Evolutionary conservation across 2,888 invertebrate species (phyloP).

Genomic region (Dicranocentrus wangi): DNA sequence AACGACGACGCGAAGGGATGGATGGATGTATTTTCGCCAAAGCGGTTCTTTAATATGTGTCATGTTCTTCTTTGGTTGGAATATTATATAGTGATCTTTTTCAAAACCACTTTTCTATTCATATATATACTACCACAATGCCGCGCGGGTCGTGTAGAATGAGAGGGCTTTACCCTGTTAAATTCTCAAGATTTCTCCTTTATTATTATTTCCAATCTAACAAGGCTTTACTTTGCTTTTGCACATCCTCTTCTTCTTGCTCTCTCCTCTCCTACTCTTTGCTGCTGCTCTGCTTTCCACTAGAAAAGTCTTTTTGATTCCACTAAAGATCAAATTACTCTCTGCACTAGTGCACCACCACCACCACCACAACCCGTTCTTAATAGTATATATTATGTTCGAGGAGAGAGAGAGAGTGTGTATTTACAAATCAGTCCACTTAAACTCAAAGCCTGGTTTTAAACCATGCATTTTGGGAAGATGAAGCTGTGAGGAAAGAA

Average conservation of each 20-base stretch:
- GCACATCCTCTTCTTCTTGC: no score
- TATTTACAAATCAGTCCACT: no score
- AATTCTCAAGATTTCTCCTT: background rate
- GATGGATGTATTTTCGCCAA: background rate
- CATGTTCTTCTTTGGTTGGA: background rate
- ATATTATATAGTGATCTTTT: background rate
- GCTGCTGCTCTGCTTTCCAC: background rate
- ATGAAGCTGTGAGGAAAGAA: background rate
- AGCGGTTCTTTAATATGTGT: constrained; percentile 8
- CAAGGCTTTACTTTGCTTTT: background rate
- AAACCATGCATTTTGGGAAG: background rate
- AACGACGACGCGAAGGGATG: background rate
- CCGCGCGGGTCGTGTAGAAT: background rate
- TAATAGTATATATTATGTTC: no score
- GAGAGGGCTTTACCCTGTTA: background rate
- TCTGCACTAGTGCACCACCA: background rate
- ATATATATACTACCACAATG: background rate
- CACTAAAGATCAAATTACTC: background rate
- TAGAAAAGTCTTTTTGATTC: constrained; percentile 2
- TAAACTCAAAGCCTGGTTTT: background rate
- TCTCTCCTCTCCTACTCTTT: no score
- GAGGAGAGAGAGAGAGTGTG: background rate
- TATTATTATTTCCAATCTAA: constrained; percentile 7
- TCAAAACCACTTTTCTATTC: constrained; percentile 3
- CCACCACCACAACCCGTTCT: no score